Percentiles rank a stretch among this genome's conserved stretches.
Evolutionary conservation across 1,140 invertebrate genomes (phyloP).

Genomic region (Halictus rubicundus): DNA sequence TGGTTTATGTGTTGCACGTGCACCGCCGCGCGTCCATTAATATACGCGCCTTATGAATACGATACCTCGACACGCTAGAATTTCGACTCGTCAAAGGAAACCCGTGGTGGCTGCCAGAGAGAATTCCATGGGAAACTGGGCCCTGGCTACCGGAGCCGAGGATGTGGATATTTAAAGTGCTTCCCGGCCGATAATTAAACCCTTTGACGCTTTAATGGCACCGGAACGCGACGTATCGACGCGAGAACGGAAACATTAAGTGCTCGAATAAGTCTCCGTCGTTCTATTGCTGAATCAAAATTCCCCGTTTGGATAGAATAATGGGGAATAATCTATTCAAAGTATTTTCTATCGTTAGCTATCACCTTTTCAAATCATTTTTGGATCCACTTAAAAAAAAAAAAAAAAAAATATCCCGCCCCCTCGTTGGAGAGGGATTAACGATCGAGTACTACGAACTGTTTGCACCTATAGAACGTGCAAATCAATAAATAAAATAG

Average conservation of each 20-base stretch:
- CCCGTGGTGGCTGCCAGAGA: neutral
- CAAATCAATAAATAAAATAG: too few relatives aligned
- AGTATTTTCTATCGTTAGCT: too few relatives aligned
- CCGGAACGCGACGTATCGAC: neutral
- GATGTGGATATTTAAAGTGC: conserved; percentile 20
- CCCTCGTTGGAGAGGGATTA: too few relatives aligned
- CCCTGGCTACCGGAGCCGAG: neutral
- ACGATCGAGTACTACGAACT: too few relatives aligned
- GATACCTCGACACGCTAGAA: conserved; percentile 38
- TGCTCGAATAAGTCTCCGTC: too few relatives aligned
- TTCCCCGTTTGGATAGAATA: too few relatives aligned
- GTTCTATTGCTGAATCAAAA: neutral
- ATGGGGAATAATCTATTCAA: too few relatives aligned
- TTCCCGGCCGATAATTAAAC: conserved; percentile 20
- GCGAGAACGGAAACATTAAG: neutral
- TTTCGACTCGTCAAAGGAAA: conserved; percentile 43
- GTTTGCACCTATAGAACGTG: too few relatives aligned
- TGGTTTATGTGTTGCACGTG: conserved; percentile 52
- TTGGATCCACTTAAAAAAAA: too few relatives aligned
- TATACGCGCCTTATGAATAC: conserved; percentile 41
- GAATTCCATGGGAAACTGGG: conserved; percentile 38
- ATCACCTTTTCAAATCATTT: too few relatives aligned
- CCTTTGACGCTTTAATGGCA: neutral
- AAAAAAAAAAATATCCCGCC: too few relatives aligned
- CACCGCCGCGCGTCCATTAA: conserved; percentile 39